phyloP scores from a whole-genome alignment of 2,888 invertebrate species.

The Rhingia rostrata region DNA sequence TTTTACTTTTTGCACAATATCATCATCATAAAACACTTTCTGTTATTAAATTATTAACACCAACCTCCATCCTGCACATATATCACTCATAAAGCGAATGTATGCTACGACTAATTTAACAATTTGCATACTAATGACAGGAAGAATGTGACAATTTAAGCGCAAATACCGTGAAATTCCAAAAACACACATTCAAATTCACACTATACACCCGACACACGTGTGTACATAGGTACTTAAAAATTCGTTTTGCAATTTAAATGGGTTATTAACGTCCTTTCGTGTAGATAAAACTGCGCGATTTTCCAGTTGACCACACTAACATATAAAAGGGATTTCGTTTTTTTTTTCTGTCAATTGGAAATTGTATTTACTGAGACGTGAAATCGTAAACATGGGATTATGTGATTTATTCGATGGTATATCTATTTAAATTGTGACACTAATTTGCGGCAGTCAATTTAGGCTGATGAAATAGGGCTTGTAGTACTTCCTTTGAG shows the following conservation, averaged over 20 bases:
- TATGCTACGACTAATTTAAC: constrained; percentile 53
- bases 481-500: too few relatives aligned
- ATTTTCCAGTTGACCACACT: constrained; percentile 67
- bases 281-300: constrained; percentile 49
- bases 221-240: constrained; percentile 30
- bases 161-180: constrained; percentile 55
- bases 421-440: neutral
- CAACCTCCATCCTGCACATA: neutral
- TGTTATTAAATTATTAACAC: neutral
- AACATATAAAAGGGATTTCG: constrained; percentile 48
- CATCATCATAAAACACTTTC: neutral
- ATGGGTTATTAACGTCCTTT: constrained; percentile 63
- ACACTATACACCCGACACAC: neutral
- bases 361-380: constrained; percentile 64
- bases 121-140: constrained; percentile 63
- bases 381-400: constrained; percentile 64
- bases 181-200: constrained; percentile 19
- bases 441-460: neutral
- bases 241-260: constrained; percentile 63
- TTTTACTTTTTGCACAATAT: too few relatives aligned
- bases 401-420: constrained; percentile 45
- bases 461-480: too few relatives aligned
- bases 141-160: constrained; percentile 34
- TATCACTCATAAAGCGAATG: constrained; percentile 4
- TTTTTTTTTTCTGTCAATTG: constrained; percentile 23